Evolutionary conservation across 1,140 invertebrate genomes (phyloP).

Genomic region (Drosophila trapezifrons): DNA sequence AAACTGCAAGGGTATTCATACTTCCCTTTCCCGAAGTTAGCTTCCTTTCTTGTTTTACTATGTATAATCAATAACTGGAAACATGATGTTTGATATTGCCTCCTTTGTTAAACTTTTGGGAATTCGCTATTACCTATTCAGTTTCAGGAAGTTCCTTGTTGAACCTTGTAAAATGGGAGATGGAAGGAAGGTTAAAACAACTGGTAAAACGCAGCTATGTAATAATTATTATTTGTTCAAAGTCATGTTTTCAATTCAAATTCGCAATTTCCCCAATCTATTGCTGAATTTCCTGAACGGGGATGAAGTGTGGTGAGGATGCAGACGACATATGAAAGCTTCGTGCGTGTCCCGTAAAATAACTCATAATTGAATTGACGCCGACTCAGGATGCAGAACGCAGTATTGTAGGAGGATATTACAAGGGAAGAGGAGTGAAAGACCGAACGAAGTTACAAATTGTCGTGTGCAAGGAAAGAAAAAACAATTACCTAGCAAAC

Average conservation of each 20-base stretch:
- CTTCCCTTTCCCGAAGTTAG: no score
- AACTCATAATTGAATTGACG: slow-evolving; percentile 79
- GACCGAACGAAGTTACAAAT: slow-evolving; percentile 42
- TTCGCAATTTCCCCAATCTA: slow-evolving; percentile 74
- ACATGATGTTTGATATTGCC: no score
- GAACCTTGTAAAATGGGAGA: background rate
- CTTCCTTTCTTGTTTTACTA: no score
- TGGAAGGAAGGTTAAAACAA: background rate
- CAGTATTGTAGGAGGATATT: slow-evolving; percentile 23
- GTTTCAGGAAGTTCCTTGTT: background rate
- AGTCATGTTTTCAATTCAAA: slow-evolving; percentile 69
- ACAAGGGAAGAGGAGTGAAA: background rate
- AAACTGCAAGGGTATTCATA: no score
- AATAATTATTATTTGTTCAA: slow-evolving; percentile 50
- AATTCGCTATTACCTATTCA: no score
- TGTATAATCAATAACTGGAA: no score
- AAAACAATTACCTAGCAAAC: slow-evolving; percentile 74
- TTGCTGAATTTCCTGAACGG: slow-evolving; percentile 62
- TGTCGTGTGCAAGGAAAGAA: slow-evolving; percentile 55
- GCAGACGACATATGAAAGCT: slow-evolving; percentile 48
- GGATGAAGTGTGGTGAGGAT: slow-evolving; percentile 9
- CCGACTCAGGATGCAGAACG: slow-evolving; percentile 56
- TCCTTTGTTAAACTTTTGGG: no score
- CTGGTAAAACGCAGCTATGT: background rate
- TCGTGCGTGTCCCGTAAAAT: slow-evolving; percentile 56